Base-by-base conservation (phyloP, 1,140 invertebrate species). In the Ylistrum balloti region DNA sequence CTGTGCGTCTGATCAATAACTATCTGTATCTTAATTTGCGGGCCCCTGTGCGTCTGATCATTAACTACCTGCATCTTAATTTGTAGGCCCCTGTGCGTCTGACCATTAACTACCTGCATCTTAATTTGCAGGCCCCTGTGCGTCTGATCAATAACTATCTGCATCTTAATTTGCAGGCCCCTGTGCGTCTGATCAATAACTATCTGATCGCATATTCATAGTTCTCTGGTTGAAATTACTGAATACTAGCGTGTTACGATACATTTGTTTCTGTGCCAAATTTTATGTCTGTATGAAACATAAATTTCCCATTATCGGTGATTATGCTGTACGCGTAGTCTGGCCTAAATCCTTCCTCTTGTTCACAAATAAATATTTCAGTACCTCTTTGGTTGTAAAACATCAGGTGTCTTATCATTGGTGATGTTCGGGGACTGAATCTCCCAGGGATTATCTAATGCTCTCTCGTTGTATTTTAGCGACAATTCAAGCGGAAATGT, bases 331-430 rank as follows among this genome's bases (percentile, higher is more conserved):
- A 74, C 56, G 1, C 5, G 56, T 28, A 74, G 56, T 74, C 56
- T 74, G 56, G 56, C 3, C 56, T 74, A 1, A 74, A n/a, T 28
- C 56, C 56, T 74, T 5, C 35, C 35, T 38, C 35, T 7, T 38
- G 56, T 74, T 74, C 56, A 74, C 56, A 74, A 74, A 74, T 74
- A 28, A 74, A 74, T 74, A 74, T 74, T 74, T 74, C 56, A 74
- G 56, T 5, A 74, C 56, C 56, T 28, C n/a, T 74, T n/a, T 28
- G 56, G 5, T n/a, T 28, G 28, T 74, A 74, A 56, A 74, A n/a
- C 17, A 74, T 74, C 56, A n/a, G 22, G 17, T 74, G 56, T 74
- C 9, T 74, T 74, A 74, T 74, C 56, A 2, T 74, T 28, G n/a
- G 28, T n/a, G 5, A n/a, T 5, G 56, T 74, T 28, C 17, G 5